Base-by-base conservation (phyloP, 2,888 invertebrate genomes). In the Crematogaster levior region DNA sequence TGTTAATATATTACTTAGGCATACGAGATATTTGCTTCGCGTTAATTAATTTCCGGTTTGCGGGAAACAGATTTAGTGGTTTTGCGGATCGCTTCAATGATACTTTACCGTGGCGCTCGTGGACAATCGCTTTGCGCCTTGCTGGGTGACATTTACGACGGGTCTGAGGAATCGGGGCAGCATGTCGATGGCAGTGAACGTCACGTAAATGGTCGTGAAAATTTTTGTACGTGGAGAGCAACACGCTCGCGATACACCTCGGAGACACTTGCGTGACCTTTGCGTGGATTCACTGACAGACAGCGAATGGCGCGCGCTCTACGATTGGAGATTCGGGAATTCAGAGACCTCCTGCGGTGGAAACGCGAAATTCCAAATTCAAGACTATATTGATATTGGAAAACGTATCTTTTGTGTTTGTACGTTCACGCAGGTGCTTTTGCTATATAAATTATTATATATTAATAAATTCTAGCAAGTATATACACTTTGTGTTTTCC, bases 81-180 rank as follows among this genome's bases (percentile, higher is more conserved):
- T 12, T 37, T 6, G 5, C 43, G 1, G 0, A 34, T 34, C 1
- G 18, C 0, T 56, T 18, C 15, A 12, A 1, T 30, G 15, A 30
- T 73, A 60, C 60, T 37, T 90, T 70, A 94, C 94, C 89, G 90
- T 93, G 40, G 92, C 82, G 46, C 91, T 93, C n/a, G 93, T 94
- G 18, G 94, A 94, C 21, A 94, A 82, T 68, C 92, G 92, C 77
- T 93, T 93, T 5, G 91, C 92, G 83, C 93, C 93, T 81, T 90
- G 92, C 43, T 92, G 91, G 58, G 91, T 93, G 43, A 91, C 88
- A 77, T 84, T 83, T 82, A 93, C 75, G 27, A 91, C 90, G 43
- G 93, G 92, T 84, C 89, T 93, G 15, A 94, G 63, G 58, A 94
- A 92, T 84, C 93, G 91, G 74, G 93, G 93, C 88, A 94, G 83